A percentile compares a stretch with the other conserved stretches of the same genome.
phyloP scores from a whole-genome alignment of 2,888 invertebrate genomes.

The Cosmopolites sordidus region DNA sequence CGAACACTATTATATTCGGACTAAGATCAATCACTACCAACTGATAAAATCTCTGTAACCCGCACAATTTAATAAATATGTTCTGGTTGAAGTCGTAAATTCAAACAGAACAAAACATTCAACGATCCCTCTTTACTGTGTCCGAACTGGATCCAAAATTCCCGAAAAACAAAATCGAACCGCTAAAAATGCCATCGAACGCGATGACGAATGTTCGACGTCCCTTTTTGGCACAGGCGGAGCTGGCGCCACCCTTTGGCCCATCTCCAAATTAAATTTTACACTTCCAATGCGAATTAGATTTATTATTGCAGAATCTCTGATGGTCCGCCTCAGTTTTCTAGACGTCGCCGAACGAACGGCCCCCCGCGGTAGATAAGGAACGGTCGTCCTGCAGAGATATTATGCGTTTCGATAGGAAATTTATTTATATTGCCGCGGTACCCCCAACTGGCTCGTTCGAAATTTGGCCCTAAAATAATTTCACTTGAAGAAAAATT shows the following conservation, averaged over 20 bases:
- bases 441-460: no score
- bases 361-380: not conserved
- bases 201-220: conserved; percentile 17
- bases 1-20: no score
- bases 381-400: conserved; percentile 11
- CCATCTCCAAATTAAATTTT: conserved; percentile 40
- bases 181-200: conserved; percentile 7
- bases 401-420: conserved; percentile 9
- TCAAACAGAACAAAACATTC: no score
- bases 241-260: conserved; percentile 38
- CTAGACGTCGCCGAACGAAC: conserved; percentile 8
- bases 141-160: not conserved
- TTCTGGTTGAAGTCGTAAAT: no score
- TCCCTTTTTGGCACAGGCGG: conserved; percentile 26
- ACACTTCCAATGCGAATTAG: conserved; percentile 39
- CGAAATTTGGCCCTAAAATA: no score
- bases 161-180: conserved; percentile 11
- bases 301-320: conserved; percentile 40
- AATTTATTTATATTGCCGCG: no score
- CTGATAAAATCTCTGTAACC: no score
- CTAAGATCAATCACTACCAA: no score
- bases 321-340: conserved; percentile 25
- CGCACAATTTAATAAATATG: no score
- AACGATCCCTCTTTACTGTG: no score
- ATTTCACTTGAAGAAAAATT: no score